Evolutionary conservation across 2,113 vertebrate species (phyloP).

Genomic region (Machaerirhynchus nigripectus): DNA sequence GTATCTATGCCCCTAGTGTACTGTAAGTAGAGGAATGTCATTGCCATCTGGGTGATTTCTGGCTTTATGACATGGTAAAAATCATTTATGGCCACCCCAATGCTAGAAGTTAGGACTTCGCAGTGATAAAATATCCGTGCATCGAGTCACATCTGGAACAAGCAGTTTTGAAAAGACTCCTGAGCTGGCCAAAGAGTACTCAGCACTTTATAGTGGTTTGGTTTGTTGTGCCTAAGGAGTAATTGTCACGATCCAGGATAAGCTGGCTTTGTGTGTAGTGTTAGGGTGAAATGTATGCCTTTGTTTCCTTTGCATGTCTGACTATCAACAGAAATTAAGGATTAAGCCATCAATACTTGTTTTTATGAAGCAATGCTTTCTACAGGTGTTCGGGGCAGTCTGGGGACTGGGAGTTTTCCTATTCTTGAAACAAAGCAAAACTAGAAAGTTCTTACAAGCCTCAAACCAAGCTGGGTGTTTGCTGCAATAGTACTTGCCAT

Average conservation of each 20-base stretch:
- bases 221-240: background rate
- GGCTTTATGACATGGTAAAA: slow-evolving; percentile 61
- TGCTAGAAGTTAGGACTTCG: background rate
- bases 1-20: background rate
- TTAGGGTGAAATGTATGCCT: background rate
- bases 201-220: background rate
- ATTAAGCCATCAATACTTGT: background rate
- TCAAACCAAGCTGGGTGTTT: background rate
- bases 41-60: slow-evolving; percentile 39
- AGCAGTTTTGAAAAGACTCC: background rate
- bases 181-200: background rate
- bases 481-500: background rate
- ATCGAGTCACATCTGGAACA: background rate
- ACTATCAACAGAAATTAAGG: slow-evolving; percentile 1
- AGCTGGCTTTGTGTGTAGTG: background rate
- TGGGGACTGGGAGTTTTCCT: background rate
- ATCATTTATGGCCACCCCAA: slow-evolving; percentile 27
- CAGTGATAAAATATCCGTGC: background rate
- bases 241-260: background rate
- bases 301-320: background rate
- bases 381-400: background rate
- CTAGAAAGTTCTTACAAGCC: background rate
- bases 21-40: slow-evolving; percentile 34
- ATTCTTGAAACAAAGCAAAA: background rate
- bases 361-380: background rate